Evolutionary conservation across 1,140 invertebrate species (phyloP).

Genomic region (Drosophila miranda): DNA sequence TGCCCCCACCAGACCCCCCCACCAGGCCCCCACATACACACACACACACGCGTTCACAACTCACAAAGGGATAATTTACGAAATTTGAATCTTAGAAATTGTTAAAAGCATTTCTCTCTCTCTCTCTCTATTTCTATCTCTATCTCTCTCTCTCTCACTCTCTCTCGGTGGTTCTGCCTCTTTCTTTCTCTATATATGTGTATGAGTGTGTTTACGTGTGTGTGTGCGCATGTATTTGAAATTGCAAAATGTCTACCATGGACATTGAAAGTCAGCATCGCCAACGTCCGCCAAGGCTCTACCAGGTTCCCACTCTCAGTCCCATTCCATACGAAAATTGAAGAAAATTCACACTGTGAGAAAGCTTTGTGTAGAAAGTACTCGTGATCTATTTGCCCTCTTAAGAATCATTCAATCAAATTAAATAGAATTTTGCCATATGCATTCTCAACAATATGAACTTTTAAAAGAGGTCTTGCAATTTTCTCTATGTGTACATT

Average conservation of each 20-base stretch:
- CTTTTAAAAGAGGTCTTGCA: too few relatives aligned
- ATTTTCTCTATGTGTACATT: neutral
- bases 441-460: too few relatives aligned
- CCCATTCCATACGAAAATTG: neutral
- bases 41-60: conserved; percentile 43
- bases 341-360: conserved; percentile 2
- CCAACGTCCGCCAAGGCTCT: conserved; percentile 47
- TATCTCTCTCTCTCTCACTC: neutral
- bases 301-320: neutral
- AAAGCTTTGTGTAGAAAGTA: neutral
- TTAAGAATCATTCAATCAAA: too few relatives aligned
- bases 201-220: conserved; percentile 28
- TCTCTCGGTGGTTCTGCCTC: neutral
- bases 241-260: conserved; percentile 79
- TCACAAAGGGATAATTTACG: conserved; percentile 80
- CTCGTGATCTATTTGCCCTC: too few relatives aligned
- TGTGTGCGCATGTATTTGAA: conserved; percentile 74
- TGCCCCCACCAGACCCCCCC: neutral
- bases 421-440: too few relatives aligned
- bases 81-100: conserved; percentile 81
- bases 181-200: conserved; percentile 14
- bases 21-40: neutral
- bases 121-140: conserved; percentile 29
- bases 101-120: conserved; percentile 68
- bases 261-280: conserved; percentile 73